Evolutionary conservation across 2,797 vertebrate genomes (phyloP).

Genomic region (Anolis apletophallus): DNA sequence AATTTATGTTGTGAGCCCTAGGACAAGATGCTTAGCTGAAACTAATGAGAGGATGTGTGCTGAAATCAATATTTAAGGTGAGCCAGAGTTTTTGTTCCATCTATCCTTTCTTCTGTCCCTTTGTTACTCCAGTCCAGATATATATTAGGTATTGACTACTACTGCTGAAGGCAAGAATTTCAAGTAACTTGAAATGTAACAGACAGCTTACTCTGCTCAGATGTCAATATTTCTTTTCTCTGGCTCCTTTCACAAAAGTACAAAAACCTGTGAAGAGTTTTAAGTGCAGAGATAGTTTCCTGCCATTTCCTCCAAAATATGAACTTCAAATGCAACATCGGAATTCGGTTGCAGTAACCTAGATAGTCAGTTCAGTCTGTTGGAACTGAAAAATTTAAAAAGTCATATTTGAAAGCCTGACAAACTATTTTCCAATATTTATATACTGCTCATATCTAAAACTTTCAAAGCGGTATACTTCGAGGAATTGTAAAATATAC

Average conservation of each 20-base stretch:
- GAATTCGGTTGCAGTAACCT: neutral
- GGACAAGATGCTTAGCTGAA: constrained; percentile 6
- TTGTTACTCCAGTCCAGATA: constrained; percentile 4
- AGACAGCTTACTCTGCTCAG: neutral
- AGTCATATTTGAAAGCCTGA: too few relatives aligned
- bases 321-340: constrained; percentile 38
- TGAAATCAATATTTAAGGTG: neutral
- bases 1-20: constrained; percentile 13
- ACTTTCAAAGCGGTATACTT: too few relatives aligned
- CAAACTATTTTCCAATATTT: too few relatives aligned
- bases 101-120: neutral
- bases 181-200: constrained; percentile 2
- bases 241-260: neutral
- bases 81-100: neutral
- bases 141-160: constrained; percentile 17
- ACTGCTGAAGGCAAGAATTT: constrained; percentile 6
- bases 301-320: constrained; percentile 11
- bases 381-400: neutral
- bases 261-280: neutral
- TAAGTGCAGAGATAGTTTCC: constrained; percentile 20
- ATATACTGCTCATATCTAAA: too few relatives aligned
- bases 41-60: neutral
- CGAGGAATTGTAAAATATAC: too few relatives aligned
- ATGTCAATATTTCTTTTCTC: constrained; percentile 21
- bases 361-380: neutral